Evolutionary conservation across 64 coral and sea anemone genomes (phyloP).

Genomic region (Pachyseris speciosa): DNA sequence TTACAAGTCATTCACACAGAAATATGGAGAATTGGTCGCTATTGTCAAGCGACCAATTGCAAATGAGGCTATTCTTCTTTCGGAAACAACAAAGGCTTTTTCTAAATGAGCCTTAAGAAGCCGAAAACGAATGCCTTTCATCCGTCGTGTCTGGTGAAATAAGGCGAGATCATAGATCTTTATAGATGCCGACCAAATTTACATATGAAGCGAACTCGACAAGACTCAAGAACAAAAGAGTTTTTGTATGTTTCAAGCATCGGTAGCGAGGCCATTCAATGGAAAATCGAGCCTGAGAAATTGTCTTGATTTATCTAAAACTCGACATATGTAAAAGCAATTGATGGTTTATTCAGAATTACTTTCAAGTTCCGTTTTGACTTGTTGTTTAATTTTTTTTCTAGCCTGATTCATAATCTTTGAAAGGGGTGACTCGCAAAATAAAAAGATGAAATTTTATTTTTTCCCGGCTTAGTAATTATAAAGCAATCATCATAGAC

Average conservation of each 20-base stretch:
- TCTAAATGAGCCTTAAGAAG: constrained; percentile 17
- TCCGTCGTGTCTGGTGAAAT: background rate
- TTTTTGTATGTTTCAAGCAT: background rate
- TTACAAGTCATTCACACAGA: background rate
- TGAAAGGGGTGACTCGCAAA: too few relatives aligned
- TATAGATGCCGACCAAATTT: constrained; percentile 23
- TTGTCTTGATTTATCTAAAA: background rate
- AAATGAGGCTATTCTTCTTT: constrained; percentile 6
- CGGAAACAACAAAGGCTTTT: constrained; percentile 46
- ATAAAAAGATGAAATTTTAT: too few relatives aligned
- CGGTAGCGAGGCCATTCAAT: background rate
- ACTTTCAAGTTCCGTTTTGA: too few relatives aligned
- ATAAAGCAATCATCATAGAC: too few relatives aligned
- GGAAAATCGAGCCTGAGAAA: background rate
- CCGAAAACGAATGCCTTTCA: constrained; percentile 10
- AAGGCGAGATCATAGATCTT: background rate
- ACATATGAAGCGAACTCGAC: background rate
- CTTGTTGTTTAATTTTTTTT: too few relatives aligned
- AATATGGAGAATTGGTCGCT: constrained; percentile 12
- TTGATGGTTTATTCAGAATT: background rate
- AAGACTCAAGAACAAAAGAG: background rate
- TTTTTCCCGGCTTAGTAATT: too few relatives aligned
- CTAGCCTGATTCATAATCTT: too few relatives aligned
- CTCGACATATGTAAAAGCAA: background rate
- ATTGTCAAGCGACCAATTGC: constrained; percentile 19